Conservation (phyloP, 2,113 vertebrate species). For the Grallaria varia region DNA sequence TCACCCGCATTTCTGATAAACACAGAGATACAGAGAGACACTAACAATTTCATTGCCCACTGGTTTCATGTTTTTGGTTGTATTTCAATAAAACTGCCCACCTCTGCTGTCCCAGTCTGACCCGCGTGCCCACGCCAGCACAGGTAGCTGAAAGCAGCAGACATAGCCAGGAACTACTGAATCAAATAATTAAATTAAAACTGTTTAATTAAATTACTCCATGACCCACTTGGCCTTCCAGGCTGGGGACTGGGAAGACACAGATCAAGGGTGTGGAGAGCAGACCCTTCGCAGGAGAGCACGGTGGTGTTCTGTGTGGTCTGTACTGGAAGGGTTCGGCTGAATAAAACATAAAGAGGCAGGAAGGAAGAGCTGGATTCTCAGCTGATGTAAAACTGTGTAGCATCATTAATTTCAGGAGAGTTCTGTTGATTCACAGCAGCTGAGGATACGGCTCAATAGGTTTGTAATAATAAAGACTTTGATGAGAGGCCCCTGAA, state of each 20-base stretch:
- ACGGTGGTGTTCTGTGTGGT: background rate
- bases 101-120: background rate
- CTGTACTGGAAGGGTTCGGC: background rate
- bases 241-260: background rate
- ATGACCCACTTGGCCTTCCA: background rate
- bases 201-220: background rate
- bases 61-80: background rate
- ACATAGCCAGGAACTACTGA: background rate
- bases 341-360: background rate
- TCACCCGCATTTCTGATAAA: background rate
- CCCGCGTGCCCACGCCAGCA: background rate
- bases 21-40: background rate
- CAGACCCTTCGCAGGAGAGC: background rate
- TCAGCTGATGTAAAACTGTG: background rate
- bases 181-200: background rate
- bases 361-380: background rate
- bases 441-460: slow-evolving; percentile 26
- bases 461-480: slow-evolving; percentile 48
- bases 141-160: background rate
- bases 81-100: background rate
- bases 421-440: slow-evolving; percentile 31
- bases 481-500: slow-evolving; percentile 48
- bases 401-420: slow-evolving; percentile 25
- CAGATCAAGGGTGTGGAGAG: background rate
- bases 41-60: background rate